Base-by-base conservation (phyloP, 2,888 invertebrate species). In the Lobophora halterata region DNA sequence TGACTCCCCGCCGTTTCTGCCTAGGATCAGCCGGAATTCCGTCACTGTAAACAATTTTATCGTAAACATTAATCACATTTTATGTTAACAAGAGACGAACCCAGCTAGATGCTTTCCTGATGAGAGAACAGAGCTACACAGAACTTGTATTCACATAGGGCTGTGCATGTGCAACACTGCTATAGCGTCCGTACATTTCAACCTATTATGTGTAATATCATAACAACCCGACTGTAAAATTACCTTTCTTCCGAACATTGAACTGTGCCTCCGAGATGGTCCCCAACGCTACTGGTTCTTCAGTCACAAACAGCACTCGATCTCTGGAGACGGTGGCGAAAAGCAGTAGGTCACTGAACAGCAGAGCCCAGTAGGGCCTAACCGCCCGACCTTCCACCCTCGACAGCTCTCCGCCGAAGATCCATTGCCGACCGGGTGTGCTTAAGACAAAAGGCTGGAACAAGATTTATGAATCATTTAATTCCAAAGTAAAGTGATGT, bases 271-370 rank as follows among this genome's bases (percentile, higher is more conserved):
- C 95, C 2, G 93, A 93, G 39, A 96, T 91, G 45, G 93, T 92
- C 7, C 89, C 90, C 40, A 96, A 82, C 2, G 94, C 92, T 9
- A 96, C 89, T 0, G 96, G 96, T 57, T 96, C 96, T 67, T 96
- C 96, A 17, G 94, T 95, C 20, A 96, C 94, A 70, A 96, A 96
- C 16, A 96, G 87, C 6, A 96, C 96, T 13, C 95, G 88, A 71
- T 96, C 96, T 32, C 96, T 89, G 32, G 95, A 95, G 11, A 95
- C 95, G 54, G 95, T 94, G 23, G 95, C 94, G 66, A 96, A 95
- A 3, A 96, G 90, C 5, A 96, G 89, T 26, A 96, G 90, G 73
- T 96, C 96, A 55, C 93, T 94, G 70, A 96, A 94, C 25, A 96
- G 87, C 38, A 96, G 80, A 0, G 95, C 94, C 96, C 96, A 96